These are phyloP conservation scores for Heteropelma amictum DNA, from an alignment of 2,888 invertebrate species.

Conservation along the genomic window DNA sequence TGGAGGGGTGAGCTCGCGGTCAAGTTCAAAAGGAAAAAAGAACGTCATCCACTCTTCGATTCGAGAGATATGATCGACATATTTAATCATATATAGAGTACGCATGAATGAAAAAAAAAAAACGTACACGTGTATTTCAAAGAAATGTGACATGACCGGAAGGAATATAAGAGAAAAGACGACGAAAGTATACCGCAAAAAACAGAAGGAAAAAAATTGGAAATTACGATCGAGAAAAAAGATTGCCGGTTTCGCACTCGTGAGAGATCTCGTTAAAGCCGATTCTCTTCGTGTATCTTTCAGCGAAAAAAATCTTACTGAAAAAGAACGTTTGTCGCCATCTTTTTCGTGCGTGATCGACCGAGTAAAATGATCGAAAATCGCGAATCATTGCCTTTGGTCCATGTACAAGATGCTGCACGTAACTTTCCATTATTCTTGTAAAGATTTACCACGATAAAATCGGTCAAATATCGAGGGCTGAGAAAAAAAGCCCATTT, in stretches of 20 bases:
- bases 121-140: background rate
- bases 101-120: background rate
- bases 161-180: constrained; percentile 10
- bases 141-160: constrained; percentile 11
- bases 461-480: constrained; percentile 13
- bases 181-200: constrained; percentile 34
- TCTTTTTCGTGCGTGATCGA: constrained; percentile 17
- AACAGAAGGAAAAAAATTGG: constrained; percentile 13
- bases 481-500: no score
- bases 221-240: constrained; percentile 14
- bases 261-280: constrained; percentile 31
- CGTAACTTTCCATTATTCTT: constrained; percentile 35
- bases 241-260: constrained; percentile 35
- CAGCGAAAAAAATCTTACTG: constrained; percentile 12
- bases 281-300: constrained; percentile 8
- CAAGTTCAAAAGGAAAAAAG: constrained; percentile 49
- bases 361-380: constrained; percentile 11
- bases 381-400: background rate
- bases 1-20: constrained; percentile 32
- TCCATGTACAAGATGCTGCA: background rate
- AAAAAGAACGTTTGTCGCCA: constrained; percentile 1
- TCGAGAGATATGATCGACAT: constrained; percentile 30
- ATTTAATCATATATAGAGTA: background rate
- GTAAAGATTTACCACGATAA: constrained; percentile 7
- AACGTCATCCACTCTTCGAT: constrained; percentile 19